Evolutionary conservation across 2,888 invertebrate species (phyloP).

Genomic region (Nymphalis urticae): DNA sequence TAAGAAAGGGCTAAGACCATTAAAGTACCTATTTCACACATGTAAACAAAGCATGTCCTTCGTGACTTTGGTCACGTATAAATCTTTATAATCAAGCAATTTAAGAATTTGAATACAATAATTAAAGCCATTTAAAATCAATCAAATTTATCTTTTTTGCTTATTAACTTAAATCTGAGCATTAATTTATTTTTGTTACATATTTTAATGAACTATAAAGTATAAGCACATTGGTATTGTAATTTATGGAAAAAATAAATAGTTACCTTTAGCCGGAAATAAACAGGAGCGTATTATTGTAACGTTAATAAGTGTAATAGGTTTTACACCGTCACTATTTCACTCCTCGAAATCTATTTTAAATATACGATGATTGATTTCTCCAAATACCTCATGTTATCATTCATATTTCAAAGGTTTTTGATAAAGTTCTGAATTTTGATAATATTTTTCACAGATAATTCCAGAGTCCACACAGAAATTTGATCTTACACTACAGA

Average conservation of each 20-base stretch:
- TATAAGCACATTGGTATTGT: background rate
- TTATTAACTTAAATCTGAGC: constrained; percentile 2
- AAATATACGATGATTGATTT: constrained; percentile 44
- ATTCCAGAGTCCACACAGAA: constrained; percentile 51
- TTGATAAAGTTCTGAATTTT: constrained; percentile 67
- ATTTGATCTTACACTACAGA: constrained; percentile 33
- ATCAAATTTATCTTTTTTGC: constrained; percentile 17
- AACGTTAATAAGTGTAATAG: constrained; percentile 41
- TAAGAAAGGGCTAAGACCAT: constrained; percentile 7
- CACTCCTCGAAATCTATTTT: constrained; percentile 49
- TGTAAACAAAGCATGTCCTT: constrained; percentile 43
- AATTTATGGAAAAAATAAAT: background rate
- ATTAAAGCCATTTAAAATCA: constrained; percentile 25
- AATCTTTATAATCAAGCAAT: constrained; percentile 27
- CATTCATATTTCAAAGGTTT: constrained; percentile 68
- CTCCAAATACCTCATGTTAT: constrained; percentile 60
- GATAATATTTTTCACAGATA: constrained; percentile 54
- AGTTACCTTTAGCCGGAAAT: constrained; percentile 53
- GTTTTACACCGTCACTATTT: constrained; percentile 42
- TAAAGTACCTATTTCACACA: background rate
- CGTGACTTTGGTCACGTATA: constrained; percentile 59
- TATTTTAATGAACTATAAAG: background rate
- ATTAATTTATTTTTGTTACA: background rate
- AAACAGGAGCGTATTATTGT: constrained; percentile 42
- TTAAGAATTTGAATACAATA: constrained; percentile 18